Base-by-base conservation (phyloP, 2,113 vertebrate species). In the Passer domesticus region DNA sequence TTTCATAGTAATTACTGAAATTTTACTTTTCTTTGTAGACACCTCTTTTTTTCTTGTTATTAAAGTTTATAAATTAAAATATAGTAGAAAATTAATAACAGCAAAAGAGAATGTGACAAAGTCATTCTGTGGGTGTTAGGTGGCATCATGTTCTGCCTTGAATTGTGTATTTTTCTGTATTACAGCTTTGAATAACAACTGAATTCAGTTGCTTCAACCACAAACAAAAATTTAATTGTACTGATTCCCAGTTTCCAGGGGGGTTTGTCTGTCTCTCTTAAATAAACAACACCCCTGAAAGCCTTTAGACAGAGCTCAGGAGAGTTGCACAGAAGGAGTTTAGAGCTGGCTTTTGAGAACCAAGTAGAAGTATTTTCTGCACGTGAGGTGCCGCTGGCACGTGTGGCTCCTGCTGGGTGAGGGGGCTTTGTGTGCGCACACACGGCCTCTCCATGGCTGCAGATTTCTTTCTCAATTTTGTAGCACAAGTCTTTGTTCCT, bases 391-490 rank as follows among this genome's bases (percentile, higher is more conserved):
- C 55, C 5, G 3, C 2, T 1, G 16, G 49, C 31, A 13, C 0
- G 0, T 0, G 12, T 68, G 70, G 10, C 23, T 28, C n/a, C 52
- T 0, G 0, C 64, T 0, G 50, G 7, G 19, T 17, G 46, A 44
- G 41, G 31, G 5, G 47, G 7, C 44, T 19, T 6, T 4, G 3
- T 7, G 47, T 0, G 0, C 6, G 8, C 60, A 7, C 59, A 39
- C 59, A 21, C 5, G 5, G 44, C 27, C 70, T 1, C 72, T 20
- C 15, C 10, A 0, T 2, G 9, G 24, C 49, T 31, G 28, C 31
- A 0, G 11, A 37, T 77, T 37, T 27, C 46, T 39, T 66, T 80
- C 43, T 87, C 23, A 63, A n/a, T 95, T 87, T 80, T 17, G 15
- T 76, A 33, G 37, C 63, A 49, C 12, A 55, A 43, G 23, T 75